These are phyloP conservation scores for Podabrus alpinus DNA, from an alignment of 2,888 invertebrate genomes.

Conservation along the genomic window DNA sequence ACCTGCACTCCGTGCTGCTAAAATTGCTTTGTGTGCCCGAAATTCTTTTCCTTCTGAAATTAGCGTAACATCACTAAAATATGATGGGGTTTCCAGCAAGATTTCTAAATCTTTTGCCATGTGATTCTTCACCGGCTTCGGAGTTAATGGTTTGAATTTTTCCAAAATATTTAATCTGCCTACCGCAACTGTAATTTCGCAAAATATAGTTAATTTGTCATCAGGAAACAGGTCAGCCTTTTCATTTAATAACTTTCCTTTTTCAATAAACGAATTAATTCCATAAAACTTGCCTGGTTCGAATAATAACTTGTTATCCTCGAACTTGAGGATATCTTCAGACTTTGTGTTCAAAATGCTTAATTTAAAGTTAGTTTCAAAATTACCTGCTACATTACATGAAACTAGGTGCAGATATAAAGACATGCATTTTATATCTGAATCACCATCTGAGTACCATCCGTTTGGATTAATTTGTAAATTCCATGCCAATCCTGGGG, in stretches of 20 bases:
- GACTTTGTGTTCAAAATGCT: constrained; percentile 99
- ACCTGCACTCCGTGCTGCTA: constrained; percentile 96
- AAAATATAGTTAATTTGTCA: constrained; percentile 98
- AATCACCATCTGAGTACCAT: constrained; percentile 98
- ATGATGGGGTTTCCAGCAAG: constrained; percentile 85
- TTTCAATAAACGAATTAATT: constrained; percentile 98
- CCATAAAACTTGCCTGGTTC: constrained; percentile 99
- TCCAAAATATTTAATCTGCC: no score
- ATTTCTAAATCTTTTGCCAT: no score
- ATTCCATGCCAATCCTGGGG: constrained; percentile 68
- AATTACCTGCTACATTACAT: constrained; percentile 99
- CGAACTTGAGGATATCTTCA: constrained; percentile 99
- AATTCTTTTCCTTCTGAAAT: constrained; percentile 86
- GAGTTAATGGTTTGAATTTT: constrained; percentile 58
- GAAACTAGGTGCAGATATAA: constrained; percentile 90
- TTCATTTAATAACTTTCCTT: constrained; percentile 98
- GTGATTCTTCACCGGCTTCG: constrained; percentile 95
- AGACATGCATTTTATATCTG: constrained; percentile 84
- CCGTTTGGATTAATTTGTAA: constrained; percentile 99
- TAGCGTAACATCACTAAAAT: constrained; percentile 94
- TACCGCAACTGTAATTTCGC: constrained; percentile 72
- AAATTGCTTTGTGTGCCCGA: no score
- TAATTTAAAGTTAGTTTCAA: constrained; percentile 99
- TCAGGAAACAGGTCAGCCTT: constrained; percentile 97
- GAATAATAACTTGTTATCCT: constrained; percentile 94